phyloP scores from a whole-genome alignment of 1,140 invertebrate genomes.

The Reticulitermes speratus region DNA sequence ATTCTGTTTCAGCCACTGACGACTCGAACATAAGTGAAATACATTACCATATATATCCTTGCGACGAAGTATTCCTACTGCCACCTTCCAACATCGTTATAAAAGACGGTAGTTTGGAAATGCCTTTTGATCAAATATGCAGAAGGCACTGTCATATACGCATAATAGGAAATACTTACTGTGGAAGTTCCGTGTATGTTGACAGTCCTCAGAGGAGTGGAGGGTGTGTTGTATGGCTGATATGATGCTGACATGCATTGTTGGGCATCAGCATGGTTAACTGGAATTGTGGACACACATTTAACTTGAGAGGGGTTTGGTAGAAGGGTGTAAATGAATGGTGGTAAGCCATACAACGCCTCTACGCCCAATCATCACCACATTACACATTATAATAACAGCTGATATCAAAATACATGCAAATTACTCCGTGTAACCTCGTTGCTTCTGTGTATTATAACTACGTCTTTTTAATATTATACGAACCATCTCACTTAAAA shows the following conservation, averaged over 20 bases:
- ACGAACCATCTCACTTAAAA: background rate
- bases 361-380: background rate
- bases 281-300: conserved; percentile 1
- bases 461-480: background rate
- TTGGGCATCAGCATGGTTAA: background rate
- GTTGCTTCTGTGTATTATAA: background rate
- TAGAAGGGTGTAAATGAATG: conserved; percentile 13
- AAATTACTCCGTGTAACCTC: background rate
- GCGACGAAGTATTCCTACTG: background rate
- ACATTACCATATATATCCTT: no score
- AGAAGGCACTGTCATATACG: background rate
- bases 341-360: background rate
- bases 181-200: background rate
- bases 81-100: background rate
- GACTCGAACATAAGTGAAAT: no score
- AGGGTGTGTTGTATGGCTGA: background rate
- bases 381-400: background rate
- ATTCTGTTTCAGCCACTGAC: no score
- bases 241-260: conserved; percentile 6
- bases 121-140: conserved; percentile 27
- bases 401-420: background rate
- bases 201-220: background rate
- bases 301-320: background rate
- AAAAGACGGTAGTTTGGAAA: conserved; percentile 8
- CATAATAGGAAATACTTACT: background rate